A percentile compares a stretch with the other conserved stretches of the same genome.
Evolutionary conservation across 1,140 invertebrate species (phyloP).

Genomic region (Drosophila kurseongensis): DNA sequence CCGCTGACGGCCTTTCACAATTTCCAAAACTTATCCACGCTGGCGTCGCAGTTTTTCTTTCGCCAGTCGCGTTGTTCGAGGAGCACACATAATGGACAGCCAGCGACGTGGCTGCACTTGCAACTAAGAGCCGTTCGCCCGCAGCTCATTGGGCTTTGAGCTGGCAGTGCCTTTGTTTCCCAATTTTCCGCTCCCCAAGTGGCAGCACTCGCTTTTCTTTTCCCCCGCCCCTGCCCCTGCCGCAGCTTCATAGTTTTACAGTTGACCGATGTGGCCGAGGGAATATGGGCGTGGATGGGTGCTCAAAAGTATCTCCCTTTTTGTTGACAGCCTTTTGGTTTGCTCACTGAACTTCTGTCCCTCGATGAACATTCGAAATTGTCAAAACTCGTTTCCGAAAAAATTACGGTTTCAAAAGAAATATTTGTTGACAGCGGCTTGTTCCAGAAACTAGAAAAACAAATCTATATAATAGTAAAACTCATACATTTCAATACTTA

Average conservation of each 20-base stretch:
- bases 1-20: slow-evolving; percentile 68
- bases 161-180: slow-evolving; percentile 33
- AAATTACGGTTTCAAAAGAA: neutral
- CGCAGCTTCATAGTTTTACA: slow-evolving; percentile 9
- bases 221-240: slow-evolving; percentile 7
- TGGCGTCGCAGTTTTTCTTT: slow-evolving; percentile 66
- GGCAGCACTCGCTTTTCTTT: neutral
- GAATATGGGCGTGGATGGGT: slow-evolving; percentile 4
- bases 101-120: slow-evolving; percentile 44
- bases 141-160: slow-evolving; percentile 32
- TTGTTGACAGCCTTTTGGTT: slow-evolving; percentile 31
- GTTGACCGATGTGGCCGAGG: slow-evolving; percentile 30
- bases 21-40: slow-evolving; percentile 69
- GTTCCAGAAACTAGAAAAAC: no score
- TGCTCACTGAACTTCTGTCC: slow-evolving; percentile 19
- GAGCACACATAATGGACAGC: slow-evolving; percentile 66
- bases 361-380: slow-evolving; percentile 1
- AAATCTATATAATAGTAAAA: no score
- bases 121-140: slow-evolving; percentile 38
- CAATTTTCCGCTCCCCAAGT: slow-evolving; percentile 14
- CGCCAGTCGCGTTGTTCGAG: slow-evolving; percentile 50
- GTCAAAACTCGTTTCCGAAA: slow-evolving; percentile 1
- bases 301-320: slow-evolving; percentile 3
- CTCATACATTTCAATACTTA: no score
- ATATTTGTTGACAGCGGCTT: no score